Conservation (phyloP, 2,888 invertebrate genomes). For the Nomada ruficornis region DNA sequence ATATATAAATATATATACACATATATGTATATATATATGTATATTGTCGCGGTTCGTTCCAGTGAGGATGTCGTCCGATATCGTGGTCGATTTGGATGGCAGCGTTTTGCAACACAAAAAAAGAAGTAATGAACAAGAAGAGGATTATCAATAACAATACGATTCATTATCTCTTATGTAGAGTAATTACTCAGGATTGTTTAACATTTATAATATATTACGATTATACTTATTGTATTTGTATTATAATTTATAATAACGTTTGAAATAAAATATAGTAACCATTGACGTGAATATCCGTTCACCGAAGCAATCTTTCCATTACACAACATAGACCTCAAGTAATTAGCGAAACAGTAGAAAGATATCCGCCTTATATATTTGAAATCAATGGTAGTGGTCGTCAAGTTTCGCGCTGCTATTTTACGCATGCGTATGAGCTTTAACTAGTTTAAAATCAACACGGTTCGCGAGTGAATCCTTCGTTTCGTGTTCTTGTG, state of each 20-base stretch:
- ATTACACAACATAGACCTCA: no score
- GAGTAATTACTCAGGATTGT: constrained; percentile 83
- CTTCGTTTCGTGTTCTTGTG: not conserved
- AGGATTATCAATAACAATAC: constrained; percentile 62
- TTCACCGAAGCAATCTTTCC: not conserved
- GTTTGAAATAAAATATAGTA: constrained; percentile 82
- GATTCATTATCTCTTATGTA: constrained; percentile 80
- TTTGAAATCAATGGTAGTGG: no score
- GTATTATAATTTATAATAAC: constrained; percentile 83
- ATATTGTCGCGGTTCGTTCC: constrained; percentile 74
- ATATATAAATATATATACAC: constrained; percentile 55
- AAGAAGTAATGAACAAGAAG: constrained; percentile 15
- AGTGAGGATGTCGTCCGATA: constrained; percentile 55
- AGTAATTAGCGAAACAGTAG: no score
- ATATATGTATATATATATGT: constrained; percentile 51
- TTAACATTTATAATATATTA: constrained; percentile 82
- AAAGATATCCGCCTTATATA: no score
- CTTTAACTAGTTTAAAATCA: not conserved
- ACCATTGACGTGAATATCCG: constrained; percentile 68
- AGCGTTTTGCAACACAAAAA: constrained; percentile 15
- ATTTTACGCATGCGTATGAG: not conserved
- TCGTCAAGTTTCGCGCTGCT: not conserved
- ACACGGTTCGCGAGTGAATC: not conserved
- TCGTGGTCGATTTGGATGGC: constrained; percentile 15
- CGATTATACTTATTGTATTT: constrained; percentile 81